phyloP scores from a whole-genome alignment of 1,140 invertebrate species.

The Vanessa tameamea region DNA sequence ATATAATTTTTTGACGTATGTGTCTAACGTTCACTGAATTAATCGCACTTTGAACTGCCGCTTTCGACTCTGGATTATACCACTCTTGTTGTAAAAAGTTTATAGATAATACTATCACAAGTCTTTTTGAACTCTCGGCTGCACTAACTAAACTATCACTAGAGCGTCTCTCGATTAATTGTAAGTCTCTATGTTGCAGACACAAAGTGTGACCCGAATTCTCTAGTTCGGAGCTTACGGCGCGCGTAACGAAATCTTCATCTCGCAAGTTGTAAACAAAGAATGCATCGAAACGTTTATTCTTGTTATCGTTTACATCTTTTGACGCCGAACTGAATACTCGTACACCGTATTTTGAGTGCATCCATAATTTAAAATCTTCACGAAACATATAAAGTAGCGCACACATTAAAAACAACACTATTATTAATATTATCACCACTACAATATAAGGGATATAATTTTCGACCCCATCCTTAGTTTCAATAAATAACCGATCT shows the following conservation, averaged over 20 bases:
- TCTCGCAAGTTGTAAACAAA: constrained; percentile 93
- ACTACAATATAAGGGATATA: constrained; percentile 92
- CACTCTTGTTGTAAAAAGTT: constrained; percentile 88
- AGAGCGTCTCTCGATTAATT: constrained; percentile 84
- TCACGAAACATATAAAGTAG: constrained; percentile 92
- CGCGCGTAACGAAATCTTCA: constrained; percentile 89
- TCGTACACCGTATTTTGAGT: constrained; percentile 92
- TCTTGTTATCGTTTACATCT: constrained; percentile 78
- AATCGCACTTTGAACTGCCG: constrained; percentile 87
- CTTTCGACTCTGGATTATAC: constrained; percentile 86
- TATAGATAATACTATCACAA: constrained; percentile 88
- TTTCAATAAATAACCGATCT: constrained; percentile 80
- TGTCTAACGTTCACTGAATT: constrained; percentile 86
- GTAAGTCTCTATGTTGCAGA: constrained; percentile 90
- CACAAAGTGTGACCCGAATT: constrained; percentile 87
- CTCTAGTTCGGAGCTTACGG: constrained; percentile 90
- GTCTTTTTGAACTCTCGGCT: constrained; percentile 87
- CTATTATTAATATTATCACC: constrained; percentile 86
- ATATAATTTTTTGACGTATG: constrained; percentile 87
- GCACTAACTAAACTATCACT: constrained; percentile 89
- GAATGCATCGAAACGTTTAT: constrained; percentile 91
- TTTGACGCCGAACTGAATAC: constrained; percentile 86
- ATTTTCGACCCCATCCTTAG: constrained; percentile 79
- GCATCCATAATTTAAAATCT: constrained; percentile 92
- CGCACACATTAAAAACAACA: constrained; percentile 87